phyloP scores from a whole-genome alignment of 2,888 invertebrate genomes.

The Amphiduros pacificus region DNA sequence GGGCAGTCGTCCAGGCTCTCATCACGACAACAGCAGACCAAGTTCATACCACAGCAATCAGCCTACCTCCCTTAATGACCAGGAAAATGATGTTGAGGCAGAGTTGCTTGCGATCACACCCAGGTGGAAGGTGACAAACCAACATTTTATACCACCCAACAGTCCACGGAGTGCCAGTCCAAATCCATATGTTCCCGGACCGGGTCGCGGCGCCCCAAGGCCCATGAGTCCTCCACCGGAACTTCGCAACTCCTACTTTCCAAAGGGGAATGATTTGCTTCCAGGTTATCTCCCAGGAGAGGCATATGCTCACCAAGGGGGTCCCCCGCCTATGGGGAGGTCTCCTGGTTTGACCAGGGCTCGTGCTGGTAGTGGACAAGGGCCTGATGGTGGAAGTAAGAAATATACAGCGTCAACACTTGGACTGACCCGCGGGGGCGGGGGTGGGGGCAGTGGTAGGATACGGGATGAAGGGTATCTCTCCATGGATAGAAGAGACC shows the following conservation, averaged over 20 bases:
- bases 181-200: background rate
- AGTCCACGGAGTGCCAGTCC: background rate
- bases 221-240: slow-evolving; percentile 14
- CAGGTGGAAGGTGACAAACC: background rate
- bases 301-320: background rate
- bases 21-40: too few relatives aligned
- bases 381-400: background rate
- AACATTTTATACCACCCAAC: background rate
- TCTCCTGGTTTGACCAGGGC: background rate
- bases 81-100: too few relatives aligned
- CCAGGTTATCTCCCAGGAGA: slow-evolving; percentile 3
- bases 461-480: slow-evolving; percentile 6
- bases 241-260: slow-evolving; percentile 8
- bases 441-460: background rate
- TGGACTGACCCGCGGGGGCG: background rate
- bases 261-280: background rate
- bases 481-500: slow-evolving; percentile 4
- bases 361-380: background rate
- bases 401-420: slow-evolving; percentile 10
- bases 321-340: background rate
- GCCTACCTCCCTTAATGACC: too few relatives aligned
- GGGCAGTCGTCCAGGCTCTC: too few relatives aligned
- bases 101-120: background rate
- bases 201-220: background rate
- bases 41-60: too few relatives aligned